phyloP scores from a whole-genome alignment of 2,888 invertebrate species.

The Tetranychus piercei region DNA sequence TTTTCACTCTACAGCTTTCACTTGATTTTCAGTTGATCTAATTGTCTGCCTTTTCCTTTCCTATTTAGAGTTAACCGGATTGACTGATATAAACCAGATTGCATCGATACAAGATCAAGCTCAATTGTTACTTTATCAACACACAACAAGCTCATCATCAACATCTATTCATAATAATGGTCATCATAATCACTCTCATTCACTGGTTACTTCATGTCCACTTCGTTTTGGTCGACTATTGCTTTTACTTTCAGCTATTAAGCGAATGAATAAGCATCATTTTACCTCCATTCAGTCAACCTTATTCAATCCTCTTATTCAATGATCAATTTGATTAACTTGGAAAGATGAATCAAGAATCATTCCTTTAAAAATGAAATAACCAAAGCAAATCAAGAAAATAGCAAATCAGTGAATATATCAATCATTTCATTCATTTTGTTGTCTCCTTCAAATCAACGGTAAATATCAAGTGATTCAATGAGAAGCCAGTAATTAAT shows the following conservation, averaged over 20 bases:
- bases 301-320: slow-evolving; percentile 12
- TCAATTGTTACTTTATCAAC: slow-evolving; percentile 53
- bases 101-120: slow-evolving; percentile 58
- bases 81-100: slow-evolving; percentile 42
- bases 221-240: slow-evolving; percentile 53
- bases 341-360: background rate
- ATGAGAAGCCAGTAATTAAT: no score
- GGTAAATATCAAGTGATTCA: no score
- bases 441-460: no score
- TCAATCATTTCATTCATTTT: no score
- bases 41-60: background rate
- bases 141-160: slow-evolving; percentile 30
- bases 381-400: no score
- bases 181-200: no score
- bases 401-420: no score
- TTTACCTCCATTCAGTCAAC: slow-evolving; percentile 20
- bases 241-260: slow-evolving; percentile 48
- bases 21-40: background rate
- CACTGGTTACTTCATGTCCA: slow-evolving; percentile 23
- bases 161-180: slow-evolving; percentile 5
- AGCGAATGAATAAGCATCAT: slow-evolving; percentile 19
- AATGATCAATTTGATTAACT: slow-evolving; percentile 2
- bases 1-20: no score
- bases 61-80: slow-evolving; percentile 42
- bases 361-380: background rate